phyloP scores from a whole-genome alignment of 35 echinoderm and acorn worm genomes.

The Hemicentrotus pulcherrimus region DNA sequence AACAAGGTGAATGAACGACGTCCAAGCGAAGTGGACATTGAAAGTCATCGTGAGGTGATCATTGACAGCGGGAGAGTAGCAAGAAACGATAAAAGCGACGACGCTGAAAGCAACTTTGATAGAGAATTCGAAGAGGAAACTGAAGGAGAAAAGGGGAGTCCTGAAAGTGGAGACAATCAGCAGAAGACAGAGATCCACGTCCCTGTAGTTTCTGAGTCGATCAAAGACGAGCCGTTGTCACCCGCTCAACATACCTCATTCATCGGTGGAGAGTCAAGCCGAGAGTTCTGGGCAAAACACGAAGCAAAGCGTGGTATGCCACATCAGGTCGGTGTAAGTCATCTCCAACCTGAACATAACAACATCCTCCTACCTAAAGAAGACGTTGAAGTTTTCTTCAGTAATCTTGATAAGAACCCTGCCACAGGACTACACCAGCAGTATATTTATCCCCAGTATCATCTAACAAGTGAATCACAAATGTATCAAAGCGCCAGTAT shows the following conservation, averaged over 20 bases:
- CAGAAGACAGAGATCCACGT: background rate
- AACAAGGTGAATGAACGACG: conserved; percentile 15
- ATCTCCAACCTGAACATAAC: conserved; percentile 9
- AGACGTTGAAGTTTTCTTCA: conserved; percentile 92
- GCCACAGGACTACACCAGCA: conserved; percentile 25
- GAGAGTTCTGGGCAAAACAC: background rate
- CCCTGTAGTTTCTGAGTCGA: background rate
- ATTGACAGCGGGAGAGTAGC: background rate
- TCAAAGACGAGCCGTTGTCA: conserved; percentile 20
- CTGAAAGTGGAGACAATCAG: background rate
- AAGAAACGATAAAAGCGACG: conserved; percentile 19
- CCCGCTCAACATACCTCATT: background rate
- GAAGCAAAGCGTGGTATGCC: conserved; percentile 40
- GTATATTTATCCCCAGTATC: background rate
- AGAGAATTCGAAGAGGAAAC: background rate
- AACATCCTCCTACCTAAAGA: conserved; percentile 67
- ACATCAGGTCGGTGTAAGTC: conserved; percentile 33
- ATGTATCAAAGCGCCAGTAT: conserved; percentile 74
- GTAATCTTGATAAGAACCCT: conserved; percentile 67
- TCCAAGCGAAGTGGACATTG: conserved; percentile 22
- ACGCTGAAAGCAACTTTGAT: background rate
- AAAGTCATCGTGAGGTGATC: conserved; percentile 18
- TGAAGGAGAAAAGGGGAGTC: background rate
- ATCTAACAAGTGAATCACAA: conserved; percentile 26
- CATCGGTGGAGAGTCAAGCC: conserved; percentile 26